Evolutionary conservation across 1,140 invertebrate genomes (phyloP).

Genomic region (Bradysia coprophila): DNA sequence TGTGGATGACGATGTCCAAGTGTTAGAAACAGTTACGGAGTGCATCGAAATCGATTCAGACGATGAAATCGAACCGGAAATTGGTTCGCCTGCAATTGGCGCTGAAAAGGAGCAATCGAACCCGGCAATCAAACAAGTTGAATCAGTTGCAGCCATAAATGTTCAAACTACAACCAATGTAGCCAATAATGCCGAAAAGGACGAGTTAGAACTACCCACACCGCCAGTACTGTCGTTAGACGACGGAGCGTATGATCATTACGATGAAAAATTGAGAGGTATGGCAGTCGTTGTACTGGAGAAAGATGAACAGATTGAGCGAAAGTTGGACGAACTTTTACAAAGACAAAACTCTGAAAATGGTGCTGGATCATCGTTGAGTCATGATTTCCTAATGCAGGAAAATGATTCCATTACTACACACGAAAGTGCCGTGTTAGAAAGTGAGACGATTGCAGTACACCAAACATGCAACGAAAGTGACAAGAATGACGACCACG

Average conservation of each 20-base stretch:
- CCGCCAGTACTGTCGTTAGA: not conserved
- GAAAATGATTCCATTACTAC: not conserved
- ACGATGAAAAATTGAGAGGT: too few species aligned
- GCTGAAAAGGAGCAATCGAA: not conserved
- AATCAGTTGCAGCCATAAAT: not conserved
- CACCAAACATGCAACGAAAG: slow-evolving; percentile 1
- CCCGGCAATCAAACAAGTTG: not conserved
- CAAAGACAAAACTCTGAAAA: not conserved
- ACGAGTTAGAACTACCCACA: not conserved
- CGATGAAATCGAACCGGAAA: slow-evolving; percentile 14
- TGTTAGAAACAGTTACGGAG: slow-evolving; percentile 21
- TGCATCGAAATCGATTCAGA: slow-evolving; percentile 23
- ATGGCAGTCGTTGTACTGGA: too few species aligned
- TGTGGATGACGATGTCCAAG: slow-evolving; percentile 22
- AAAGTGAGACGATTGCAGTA: slow-evolving; percentile 11
- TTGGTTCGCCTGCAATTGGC: not conserved
- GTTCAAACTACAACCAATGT: not conserved
- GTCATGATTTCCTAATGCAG: not conserved
- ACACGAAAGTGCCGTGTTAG: not conserved
- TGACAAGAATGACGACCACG: not conserved
- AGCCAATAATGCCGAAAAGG: not conserved
- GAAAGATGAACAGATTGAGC: too few species aligned
- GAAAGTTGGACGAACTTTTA: too few species aligned
- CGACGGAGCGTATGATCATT: not conserved
- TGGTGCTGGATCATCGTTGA: not conserved